Base-by-base conservation (phyloP, 2,888 invertebrate species). In the Germaria angustata region DNA sequence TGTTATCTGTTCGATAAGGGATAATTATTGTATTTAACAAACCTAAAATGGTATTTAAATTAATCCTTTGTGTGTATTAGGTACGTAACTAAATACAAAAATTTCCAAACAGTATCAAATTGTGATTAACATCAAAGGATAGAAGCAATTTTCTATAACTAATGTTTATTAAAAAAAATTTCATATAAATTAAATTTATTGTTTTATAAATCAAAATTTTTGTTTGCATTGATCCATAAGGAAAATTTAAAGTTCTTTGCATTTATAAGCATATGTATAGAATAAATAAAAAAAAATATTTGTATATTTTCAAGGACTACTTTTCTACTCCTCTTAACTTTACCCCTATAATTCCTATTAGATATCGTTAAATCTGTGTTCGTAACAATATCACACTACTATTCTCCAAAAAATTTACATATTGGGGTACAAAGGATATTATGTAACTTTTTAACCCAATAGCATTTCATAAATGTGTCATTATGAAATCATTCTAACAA, bases 1-100 rank as follows among this genome's bases (percentile, higher is more conserved):
- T 61, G 61, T 39, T 55, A 73, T 73, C 44, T 73, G 17, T 61
- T 61, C 22, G 46, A 68, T 73, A 68, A 63, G 44, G 20, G 39
- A 59, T 55, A 69, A 63, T 80, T 68, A 55, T 51, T 49, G 32
- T 6, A 51, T 36, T 51, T 20, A 51, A 9, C 46, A 5, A 20
- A 53, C 24, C n/a, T 53, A 8, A 41, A 66, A 68, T 46, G 36
- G 24, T 36, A 28, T n/a, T 65, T 75, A n/a, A n/a, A 20, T 34
- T 73, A 65, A 75, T 49, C 44, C 55, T 22, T 4, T 46, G n/a
- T 28, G 4, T 57, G 36, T n/a, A 36, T 11, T 65, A 24, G 65
- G 55, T 44, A 75, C 44, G 44, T 55, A 55, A 75, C 41, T 2
- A 24, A 15, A 73, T 41, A 39, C 36, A 51, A 57, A 61, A 20